A percentile compares a stretch with the other conserved stretches of the same genome.
Conservation (phyloP, 2,797 vertebrate species). For the Pterois miles region DNA sequence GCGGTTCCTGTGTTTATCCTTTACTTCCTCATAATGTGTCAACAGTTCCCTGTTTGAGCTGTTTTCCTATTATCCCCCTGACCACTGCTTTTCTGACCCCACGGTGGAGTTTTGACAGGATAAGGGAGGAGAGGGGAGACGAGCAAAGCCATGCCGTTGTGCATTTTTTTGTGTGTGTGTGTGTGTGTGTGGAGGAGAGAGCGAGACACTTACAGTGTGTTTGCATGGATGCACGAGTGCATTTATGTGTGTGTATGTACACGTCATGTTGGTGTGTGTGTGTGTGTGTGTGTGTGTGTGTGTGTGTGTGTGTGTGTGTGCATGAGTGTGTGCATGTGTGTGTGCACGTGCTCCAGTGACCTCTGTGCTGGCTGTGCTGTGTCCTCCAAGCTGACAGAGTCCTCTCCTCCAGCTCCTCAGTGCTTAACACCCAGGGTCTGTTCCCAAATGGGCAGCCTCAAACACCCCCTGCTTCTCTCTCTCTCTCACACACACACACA, state of each 20-base stretch:
- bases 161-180: conserved; percentile 7
- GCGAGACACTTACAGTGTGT: conserved; percentile 46
- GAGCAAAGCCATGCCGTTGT: conserved; percentile 62
- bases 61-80: conserved; percentile 71
- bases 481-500: conserved; percentile 40
- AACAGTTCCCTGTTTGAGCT: conserved; percentile 72
- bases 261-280: conserved; percentile 28
- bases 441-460: conserved; percentile 72
- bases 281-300: conserved; percentile 20
- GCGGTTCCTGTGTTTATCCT: neutral
- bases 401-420: conserved; percentile 69
- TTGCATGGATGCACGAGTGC: conserved; percentile 50
- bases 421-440: conserved; percentile 71
- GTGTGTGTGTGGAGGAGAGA: neutral
- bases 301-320: conserved; percentile 27
- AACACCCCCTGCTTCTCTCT: conserved; percentile 53
- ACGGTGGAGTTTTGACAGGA: conserved; percentile 74
- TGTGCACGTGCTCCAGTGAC: conserved; percentile 63
- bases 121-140: conserved; percentile 49
- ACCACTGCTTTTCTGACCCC: conserved; percentile 75
- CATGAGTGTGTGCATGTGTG: conserved; percentile 7
- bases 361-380: conserved; percentile 67
- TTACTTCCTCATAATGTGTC: conserved; percentile 65
- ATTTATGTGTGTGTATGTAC: conserved; percentile 17
- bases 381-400: conserved; percentile 78